A percentile compares a stretch with the other conserved stretches of the same genome.
Conservation (phyloP, 2,113 vertebrate species). For the Bubo blakistoni region DNA sequence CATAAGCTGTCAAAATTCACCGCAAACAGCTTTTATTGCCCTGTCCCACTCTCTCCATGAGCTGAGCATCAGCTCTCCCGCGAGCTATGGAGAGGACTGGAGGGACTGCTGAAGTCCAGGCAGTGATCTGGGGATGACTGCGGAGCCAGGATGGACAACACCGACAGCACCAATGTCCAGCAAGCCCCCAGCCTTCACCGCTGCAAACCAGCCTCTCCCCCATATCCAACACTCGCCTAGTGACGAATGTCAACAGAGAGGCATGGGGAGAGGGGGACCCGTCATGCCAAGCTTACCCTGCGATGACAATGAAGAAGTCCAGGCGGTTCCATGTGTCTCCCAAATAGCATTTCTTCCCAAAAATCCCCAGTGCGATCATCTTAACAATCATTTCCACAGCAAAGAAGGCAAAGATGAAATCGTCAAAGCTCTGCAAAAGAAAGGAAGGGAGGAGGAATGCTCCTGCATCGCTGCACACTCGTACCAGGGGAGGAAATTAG, state of each 20-base stretch:
- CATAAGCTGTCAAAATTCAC: neutral
- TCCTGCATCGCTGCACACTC: neutral
- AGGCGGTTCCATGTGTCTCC: slow-evolving; percentile 98
- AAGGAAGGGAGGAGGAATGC: neutral
- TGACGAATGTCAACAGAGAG: neutral
- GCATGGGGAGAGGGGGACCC: accelerated
- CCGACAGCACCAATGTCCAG: accelerated
- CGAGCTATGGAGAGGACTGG: neutral
- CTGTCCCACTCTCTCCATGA: neutral
- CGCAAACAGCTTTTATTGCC: neutral
- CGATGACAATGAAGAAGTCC: slow-evolving; percentile 97
- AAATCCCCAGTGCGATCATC: slow-evolving; percentile 97
- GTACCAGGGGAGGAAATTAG: accelerated
- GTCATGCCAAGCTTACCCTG: slow-evolving; percentile 80
- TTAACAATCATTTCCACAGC: slow-evolving; percentile 99
- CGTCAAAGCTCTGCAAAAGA: slow-evolving; percentile 87
- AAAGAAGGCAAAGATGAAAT: slow-evolving; percentile 99
- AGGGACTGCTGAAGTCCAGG: accelerated
- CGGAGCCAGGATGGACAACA: neutral
- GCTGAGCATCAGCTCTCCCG: neutral
- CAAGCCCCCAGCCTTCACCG: neutral
- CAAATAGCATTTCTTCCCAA: slow-evolving; percentile 97
- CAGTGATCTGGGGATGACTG: neutral
- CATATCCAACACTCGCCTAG: neutral
- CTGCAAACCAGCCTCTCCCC: neutral